Evolutionary conservation across 2,113 vertebrate genomes (phyloP).

Genomic region (Daboia siamensis): DNA sequence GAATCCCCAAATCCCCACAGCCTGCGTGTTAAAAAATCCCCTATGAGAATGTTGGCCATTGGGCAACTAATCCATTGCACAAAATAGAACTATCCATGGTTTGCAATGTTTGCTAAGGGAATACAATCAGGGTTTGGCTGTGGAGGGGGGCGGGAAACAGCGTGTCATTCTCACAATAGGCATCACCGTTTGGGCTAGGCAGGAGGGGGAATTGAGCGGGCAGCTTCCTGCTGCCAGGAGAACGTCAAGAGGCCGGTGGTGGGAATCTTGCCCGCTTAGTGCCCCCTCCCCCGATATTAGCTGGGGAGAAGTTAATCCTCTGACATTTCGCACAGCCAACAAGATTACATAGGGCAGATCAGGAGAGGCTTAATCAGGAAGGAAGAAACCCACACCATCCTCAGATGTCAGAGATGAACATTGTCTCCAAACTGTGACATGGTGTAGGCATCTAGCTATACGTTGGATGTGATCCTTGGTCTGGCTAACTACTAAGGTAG

Average conservation of each 20-base stretch:
- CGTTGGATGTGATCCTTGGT: not conserved
- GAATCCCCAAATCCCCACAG: constrained; percentile 20
- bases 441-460: not conserved
- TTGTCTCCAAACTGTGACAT: not conserved
- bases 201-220: not conserved
- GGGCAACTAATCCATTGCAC: constrained; percentile 61
- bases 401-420: not conserved
- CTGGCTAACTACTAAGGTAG: too few relatives aligned
- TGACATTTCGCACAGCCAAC: not conserved
- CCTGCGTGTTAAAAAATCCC: constrained; percentile 11
- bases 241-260: not conserved
- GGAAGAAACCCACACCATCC: not conserved
- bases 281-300: not conserved
- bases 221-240: not conserved
- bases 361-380: not conserved
- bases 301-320: not conserved
- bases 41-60: constrained; percentile 41
- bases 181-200: not conserved
- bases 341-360: accelerated
- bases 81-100: constrained; percentile 44
- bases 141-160: not conserved
- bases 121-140: constrained; percentile 52
- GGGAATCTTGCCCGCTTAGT: not conserved
- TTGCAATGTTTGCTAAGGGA: constrained; percentile 57
- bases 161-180: constrained; percentile 28